Evolutionary conservation across 92 coral and sea anemone species (phyloP), one percentile per base, ranked within the genome.

Genomic region (Ricordea florida): DNA sequence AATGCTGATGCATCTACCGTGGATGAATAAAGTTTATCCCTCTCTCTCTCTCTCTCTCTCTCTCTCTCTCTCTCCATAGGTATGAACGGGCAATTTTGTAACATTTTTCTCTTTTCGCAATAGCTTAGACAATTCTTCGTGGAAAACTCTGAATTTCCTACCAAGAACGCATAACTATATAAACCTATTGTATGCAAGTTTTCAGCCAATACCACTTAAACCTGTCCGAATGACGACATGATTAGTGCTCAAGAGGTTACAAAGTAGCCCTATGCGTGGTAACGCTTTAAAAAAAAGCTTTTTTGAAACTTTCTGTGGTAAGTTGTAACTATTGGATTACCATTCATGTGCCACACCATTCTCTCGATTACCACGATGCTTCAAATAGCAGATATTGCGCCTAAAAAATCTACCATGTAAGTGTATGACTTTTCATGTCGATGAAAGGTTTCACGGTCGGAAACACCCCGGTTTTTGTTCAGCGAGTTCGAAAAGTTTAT

Each of bases 21-120:
- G n/a, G n/a, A n/a, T n/a, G n/a, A n/a, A n/a, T n/a, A n/a, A n/a
- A n/a, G n/a, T 0, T 28, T 47, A 24, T 47, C 53, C 23, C 53
- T 49, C 57, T 21, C 29, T 49, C 57, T 49, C 57, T 21, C 57
- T 49, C 57, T 49, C 57, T 21, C 57, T 49, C 55, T 20, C 55
- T 16, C 55, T 47, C 55, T 20, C 55, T 6, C 62, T 29, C 62
- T 25, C 62, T 29, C 62, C 62, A 56, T 56, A 56, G 62, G 62
- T 30, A 56, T 56, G 21, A n/a, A 1, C 62, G 9, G 62, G 62
- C 62, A 30, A 6, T 56, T 56, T 30, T 2, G 62, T 56, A 29
- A 29, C 41, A 11, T 56, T n/a, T 29, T n/a, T 30, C 62, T 56
- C 62, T 30, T 30, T 56, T 30, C 23, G 20, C 24, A 30, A 32